Conservation (phyloP, 2,888 invertebrate species). For the Megalurothrips usitatus region DNA sequence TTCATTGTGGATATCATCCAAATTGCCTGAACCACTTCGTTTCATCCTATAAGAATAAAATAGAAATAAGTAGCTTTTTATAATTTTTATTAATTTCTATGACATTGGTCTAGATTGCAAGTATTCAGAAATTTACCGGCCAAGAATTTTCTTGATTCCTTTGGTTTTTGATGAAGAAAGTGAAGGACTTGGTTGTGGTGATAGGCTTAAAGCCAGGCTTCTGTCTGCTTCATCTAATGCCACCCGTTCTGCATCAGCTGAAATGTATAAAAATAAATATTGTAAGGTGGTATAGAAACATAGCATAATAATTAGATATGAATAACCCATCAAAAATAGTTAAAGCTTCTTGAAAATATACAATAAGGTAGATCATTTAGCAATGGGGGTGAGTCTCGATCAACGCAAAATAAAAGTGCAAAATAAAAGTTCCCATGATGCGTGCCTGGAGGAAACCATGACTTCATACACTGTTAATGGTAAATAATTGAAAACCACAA, state of each 20-base stretch:
- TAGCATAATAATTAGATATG: neutral
- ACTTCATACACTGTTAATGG: too few relatives aligned
- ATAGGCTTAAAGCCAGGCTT: slow-evolving; percentile 41
- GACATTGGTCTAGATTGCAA: neutral
- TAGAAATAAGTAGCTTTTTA: slow-evolving; percentile 24
- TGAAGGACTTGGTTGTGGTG: slow-evolving; percentile 50
- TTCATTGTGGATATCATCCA: slow-evolving; percentile 58
- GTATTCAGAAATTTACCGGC: slow-evolving; percentile 45
- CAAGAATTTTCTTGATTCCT: slow-evolving; percentile 64
- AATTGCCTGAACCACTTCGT: slow-evolving; percentile 64
- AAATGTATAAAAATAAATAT: slow-evolving; percentile 36
- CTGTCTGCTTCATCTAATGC: slow-evolving; percentile 40
- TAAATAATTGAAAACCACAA: too few relatives aligned
- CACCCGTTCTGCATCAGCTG: slow-evolving; percentile 62
- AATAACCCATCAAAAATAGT: neutral
- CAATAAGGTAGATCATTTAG: neutral
- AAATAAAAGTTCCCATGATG: too few relatives aligned
- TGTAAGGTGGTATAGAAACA: neutral
- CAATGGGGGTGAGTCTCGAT: too few relatives aligned
- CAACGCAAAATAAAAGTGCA: too few relatives aligned
- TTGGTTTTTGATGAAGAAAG: slow-evolving; percentile 53
- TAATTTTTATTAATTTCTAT: too few relatives aligned
- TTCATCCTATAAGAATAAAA: slow-evolving; percentile 49
- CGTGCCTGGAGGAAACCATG: too few relatives aligned
- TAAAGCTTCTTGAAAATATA: neutral